A percentile compares a stretch with the other conserved stretches of the same genome.
Evolutionary conservation across 2,888 invertebrate species (phyloP).

Genomic region (Pherbina coryleti): DNA sequence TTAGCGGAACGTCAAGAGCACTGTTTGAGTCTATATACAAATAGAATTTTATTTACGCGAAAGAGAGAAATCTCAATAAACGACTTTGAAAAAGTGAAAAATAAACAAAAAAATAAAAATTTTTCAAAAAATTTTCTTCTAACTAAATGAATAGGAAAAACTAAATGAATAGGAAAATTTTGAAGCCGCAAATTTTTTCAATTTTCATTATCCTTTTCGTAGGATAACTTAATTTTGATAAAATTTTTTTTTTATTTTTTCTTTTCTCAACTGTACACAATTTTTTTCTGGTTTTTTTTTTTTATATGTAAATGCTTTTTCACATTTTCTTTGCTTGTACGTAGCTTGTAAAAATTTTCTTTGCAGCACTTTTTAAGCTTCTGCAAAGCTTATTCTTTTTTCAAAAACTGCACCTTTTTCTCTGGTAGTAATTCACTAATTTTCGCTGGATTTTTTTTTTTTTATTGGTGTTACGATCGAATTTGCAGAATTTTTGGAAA

Average conservation of each 20-base stretch:
- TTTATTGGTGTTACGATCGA: neutral
- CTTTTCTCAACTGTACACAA: neutral
- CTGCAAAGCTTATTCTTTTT: neutral
- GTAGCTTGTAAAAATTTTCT: neutral
- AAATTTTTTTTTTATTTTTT: neutral
- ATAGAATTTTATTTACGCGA: too few species aligned
- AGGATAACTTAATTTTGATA: neutral
- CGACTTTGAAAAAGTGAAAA: too few species aligned
- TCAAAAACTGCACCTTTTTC: neutral
- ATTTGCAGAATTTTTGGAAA: neutral
- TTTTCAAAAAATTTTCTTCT: too few species aligned
- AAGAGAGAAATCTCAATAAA: too few species aligned
- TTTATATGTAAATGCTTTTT: neutral
- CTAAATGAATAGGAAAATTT: too few species aligned
- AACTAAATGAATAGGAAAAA: too few species aligned
- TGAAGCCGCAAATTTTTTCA: too few species aligned
- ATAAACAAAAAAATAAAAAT: too few species aligned
- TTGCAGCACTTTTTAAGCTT: neutral
- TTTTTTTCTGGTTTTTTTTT: neutral
- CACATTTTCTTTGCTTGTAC: neutral
- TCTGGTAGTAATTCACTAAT: neutral
- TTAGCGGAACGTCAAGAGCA: too few species aligned
- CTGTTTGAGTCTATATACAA: too few species aligned
- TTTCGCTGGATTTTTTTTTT: neutral
- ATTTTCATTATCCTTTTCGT: neutral